Evolutionary conservation across 2,888 invertebrate species (phyloP).

Genomic region (Monopis laevigella): DNA sequence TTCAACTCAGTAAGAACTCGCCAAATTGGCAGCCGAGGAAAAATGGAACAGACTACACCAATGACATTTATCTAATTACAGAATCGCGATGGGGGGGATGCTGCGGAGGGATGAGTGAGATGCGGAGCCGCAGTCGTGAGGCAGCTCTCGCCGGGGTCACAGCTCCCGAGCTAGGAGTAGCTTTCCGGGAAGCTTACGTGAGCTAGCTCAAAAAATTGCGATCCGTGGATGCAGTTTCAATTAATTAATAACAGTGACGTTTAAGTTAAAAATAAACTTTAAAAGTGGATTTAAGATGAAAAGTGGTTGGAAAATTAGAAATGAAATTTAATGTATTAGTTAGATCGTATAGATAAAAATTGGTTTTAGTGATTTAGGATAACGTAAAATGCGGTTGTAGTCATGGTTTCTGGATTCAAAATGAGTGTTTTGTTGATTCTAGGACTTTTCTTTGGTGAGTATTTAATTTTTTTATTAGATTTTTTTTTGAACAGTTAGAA

Average conservation of each 20-base stretch:
- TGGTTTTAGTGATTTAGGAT: no score
- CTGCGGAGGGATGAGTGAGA: constrained; percentile 29
- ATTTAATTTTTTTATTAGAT: background rate
- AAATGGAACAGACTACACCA: constrained; percentile 40
- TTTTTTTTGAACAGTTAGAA: no score
- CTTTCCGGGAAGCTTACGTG: background rate
- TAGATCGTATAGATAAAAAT: no score
- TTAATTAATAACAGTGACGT: no score
- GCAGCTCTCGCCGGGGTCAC: constrained; percentile 28
- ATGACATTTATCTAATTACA: constrained; percentile 66
- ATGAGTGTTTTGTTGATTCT: constrained; percentile 36
- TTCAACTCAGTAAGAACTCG: constrained; percentile 6
- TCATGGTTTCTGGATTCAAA: no score
- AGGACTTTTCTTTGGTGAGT: constrained; percentile 41
- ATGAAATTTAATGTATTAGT: no score
- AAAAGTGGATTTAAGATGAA: no score
- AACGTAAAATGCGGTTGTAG: no score
- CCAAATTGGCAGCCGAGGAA: constrained; percentile 5
- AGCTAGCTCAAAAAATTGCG: background rate
- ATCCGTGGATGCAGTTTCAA: background rate
- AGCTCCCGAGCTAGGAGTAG: background rate
- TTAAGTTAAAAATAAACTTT: no score
- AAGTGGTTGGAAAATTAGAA: no score
- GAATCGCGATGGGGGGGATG: constrained; percentile 50
- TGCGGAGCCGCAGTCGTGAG: constrained; percentile 25